These are phyloP conservation scores for Macrotis lagotis DNA, from an alignment of 2,113 vertebrate species.

Conservation along the genomic window DNA sequence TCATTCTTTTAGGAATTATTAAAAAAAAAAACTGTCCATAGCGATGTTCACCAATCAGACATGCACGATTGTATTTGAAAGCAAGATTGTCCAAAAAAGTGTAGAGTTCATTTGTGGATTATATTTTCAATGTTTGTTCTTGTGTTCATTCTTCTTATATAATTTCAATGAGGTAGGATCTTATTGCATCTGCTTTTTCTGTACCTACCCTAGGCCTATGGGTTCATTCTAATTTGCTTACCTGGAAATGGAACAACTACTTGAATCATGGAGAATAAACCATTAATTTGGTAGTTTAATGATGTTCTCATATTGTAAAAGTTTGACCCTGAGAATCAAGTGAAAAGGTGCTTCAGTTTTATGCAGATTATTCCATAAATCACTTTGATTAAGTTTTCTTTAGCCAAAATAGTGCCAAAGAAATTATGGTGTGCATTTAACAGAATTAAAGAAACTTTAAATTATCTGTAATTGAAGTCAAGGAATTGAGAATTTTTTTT, in stretches of 20 bases:
- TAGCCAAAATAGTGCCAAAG: conserved; percentile 4
- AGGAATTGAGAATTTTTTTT: not conserved
- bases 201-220: conserved; percentile 12
- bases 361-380: conserved; percentile 5
- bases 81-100: not conserved
- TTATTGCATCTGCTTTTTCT: conserved; percentile 33
- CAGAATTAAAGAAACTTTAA: not conserved
- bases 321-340: conserved; percentile 5
- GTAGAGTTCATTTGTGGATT: conserved; percentile 22
- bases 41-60: not conserved
- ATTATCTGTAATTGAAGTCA: not conserved
- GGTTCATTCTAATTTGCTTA: conserved; percentile 29
- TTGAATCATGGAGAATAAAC: conserved; percentile 35
- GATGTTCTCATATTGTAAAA: conserved; percentile 50
- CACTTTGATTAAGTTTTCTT: not conserved
- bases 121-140: conserved; percentile 37
- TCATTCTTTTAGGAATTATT: conserved; percentile 1
- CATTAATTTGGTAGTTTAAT: conserved; percentile 51
- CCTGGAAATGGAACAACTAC: conserved; percentile 29
- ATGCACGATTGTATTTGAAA: not conserved
- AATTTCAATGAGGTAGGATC: not conserved
- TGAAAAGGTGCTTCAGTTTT: conserved; percentile 44
- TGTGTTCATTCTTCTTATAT: conserved; percentile 3
- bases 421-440: not conserved
- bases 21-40: conserved; percentile 47